Evolutionary conservation across 2,888 invertebrate species (phyloP), one percentile per base, ranked within the genome.

Genomic region (Odontothrips loti): DNA sequence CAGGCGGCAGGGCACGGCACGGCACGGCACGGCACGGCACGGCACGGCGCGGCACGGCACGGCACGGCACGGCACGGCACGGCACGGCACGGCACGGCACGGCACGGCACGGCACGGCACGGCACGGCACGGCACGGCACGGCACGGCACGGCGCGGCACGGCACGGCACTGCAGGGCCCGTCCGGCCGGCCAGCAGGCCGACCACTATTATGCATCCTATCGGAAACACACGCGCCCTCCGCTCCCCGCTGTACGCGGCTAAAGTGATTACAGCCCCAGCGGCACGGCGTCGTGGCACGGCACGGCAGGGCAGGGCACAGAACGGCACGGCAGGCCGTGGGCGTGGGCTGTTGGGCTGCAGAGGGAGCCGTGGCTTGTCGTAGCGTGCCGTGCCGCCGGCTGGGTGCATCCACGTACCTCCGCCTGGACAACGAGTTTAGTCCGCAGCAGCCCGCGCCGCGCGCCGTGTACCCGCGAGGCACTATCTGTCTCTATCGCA

Each of bases 221-320:
- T 68, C 68, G 68, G 68, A 68, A 68, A 68, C 68, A 63, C 63
- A 68, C 68, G n/a, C n/a, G n/a, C n/a, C n/a, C n/a, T n/a, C n/a
- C n/a, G n/a, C n/a, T n/a, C n/a, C n/a, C n/a, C n/a, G n/a, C n/a
- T n/a, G n/a, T n/a, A n/a, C n/a, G 20, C 68, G n/a, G 68, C 68
- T 68, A 68, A 68, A 68, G 68, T 68, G 68, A 68, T 68, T 68
- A 68, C 68, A n/a, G 68, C 23, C 51, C 17, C 58, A n/a, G 58
- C 58, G 17, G 58, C 34, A 43, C 34, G 2, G 34, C 34, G 3
- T 43, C n/a, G n/a, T n/a, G n/a, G n/a, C n/a, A n/a, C n/a, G n/a
- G n/a, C n/a, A n/a, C n/a, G n/a, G n/a, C n/a, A n/a, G n/a, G n/a
- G n/a, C n/a, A n/a, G n/a, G n/a, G n/a, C n/a, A n/a, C n/a, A n/a